A percentile compares a stretch with the other conserved stretches of the same genome.
Conservation (phyloP, 2,888 invertebrate species). For the Incurvaria masculella region DNA sequence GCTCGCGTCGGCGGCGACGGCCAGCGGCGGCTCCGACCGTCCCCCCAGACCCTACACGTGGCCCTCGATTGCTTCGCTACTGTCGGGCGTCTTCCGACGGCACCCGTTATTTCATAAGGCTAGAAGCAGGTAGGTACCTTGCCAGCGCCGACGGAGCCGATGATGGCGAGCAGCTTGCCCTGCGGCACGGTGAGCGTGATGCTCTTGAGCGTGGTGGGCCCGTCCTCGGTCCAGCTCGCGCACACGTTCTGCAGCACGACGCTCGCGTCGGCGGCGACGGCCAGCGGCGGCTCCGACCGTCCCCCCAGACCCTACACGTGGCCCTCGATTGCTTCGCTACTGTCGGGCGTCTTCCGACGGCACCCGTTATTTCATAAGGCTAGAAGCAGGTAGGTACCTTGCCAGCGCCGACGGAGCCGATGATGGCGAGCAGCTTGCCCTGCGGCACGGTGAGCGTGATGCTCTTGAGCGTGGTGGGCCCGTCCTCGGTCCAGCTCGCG, state of each 20-base stretch:
- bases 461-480: slow-evolving; percentile 38
- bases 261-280: slow-evolving; percentile 33
- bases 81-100: no score
- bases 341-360: no score
- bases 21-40: slow-evolving; percentile 22
- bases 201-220: slow-evolving; percentile 38
- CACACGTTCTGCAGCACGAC: slow-evolving; percentile 35
- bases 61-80: slow-evolving; percentile 46
- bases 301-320: slow-evolving; percentile 27
- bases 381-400: no score
- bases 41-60: slow-evolving; percentile 34
- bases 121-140: no score
- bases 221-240: slow-evolving; percentile 43
- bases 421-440: slow-evolving; percentile 71
- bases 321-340: no score
- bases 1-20: slow-evolving; percentile 33
- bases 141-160: slow-evolving; percentile 88
- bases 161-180: slow-evolving; percentile 71
- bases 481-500: slow-evolving; percentile 43
- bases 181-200: slow-evolving; percentile 57
- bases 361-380: no score
- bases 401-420: slow-evolving; percentile 88
- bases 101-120: no score
- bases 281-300: slow-evolving; percentile 22
- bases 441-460: slow-evolving; percentile 57